Evolutionary conservation across 1,140 invertebrate genomes (phyloP).

Genomic region (Popillia japonica): DNA sequence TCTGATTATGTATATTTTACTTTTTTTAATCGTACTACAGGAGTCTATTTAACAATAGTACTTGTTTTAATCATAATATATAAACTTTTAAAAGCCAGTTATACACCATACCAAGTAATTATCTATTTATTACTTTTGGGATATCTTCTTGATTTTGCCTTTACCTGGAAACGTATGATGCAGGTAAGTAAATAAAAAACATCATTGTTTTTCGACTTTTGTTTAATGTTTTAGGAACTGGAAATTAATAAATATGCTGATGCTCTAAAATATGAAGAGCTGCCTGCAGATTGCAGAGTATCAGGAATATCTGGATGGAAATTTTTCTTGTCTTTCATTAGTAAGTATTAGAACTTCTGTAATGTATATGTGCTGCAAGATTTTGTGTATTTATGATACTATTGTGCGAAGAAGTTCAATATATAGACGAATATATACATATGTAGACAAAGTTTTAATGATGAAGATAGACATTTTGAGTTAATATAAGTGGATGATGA

Average conservation of each 20-base stretch:
- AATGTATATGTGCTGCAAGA: no score
- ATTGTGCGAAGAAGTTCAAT: no score
- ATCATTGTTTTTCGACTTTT: no score
- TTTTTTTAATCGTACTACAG: constrained; percentile 38
- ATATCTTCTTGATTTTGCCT: constrained; percentile 39
- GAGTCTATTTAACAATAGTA: constrained; percentile 29
- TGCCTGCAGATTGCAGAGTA: constrained; percentile 39
- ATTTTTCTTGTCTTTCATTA: constrained; percentile 27
- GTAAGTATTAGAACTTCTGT: constrained; percentile 19
- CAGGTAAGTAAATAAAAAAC: constrained; percentile 23
- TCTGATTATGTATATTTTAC: constrained; percentile 37
- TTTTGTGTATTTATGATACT: no score
- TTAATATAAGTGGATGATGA: no score
- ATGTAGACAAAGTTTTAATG: no score
- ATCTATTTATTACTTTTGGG: constrained; percentile 39
- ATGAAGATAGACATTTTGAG: no score
- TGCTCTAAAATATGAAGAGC: constrained; percentile 23
- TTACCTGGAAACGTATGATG: constrained; percentile 39
- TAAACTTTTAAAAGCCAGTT: constrained; percentile 40
- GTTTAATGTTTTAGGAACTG: constrained; percentile 31
- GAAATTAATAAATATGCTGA: constrained; percentile 42
- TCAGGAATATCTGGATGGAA: constrained; percentile 36
- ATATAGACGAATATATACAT: no score
- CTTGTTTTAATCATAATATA: constrained; percentile 36
- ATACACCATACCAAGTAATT: constrained; percentile 26